These are phyloP conservation scores for Enteromius treurensis DNA, from an alignment of 2,797 vertebrate genomes.

Conservation along the genomic window DNA sequence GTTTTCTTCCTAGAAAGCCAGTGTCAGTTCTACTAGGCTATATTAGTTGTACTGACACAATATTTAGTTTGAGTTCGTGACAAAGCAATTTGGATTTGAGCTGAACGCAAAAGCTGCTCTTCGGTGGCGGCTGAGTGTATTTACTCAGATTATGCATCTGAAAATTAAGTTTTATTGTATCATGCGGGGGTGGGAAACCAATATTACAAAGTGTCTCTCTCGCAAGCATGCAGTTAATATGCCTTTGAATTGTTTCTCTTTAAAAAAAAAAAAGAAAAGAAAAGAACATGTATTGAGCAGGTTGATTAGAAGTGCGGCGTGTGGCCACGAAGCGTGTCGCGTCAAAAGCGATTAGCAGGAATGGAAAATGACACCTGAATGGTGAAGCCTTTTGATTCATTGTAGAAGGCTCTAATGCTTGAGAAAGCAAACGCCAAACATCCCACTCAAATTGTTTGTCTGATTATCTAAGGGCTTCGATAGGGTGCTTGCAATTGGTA, in stretches of 20 bases:
- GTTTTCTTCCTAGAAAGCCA: constrained; percentile 52
- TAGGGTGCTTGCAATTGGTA: constrained; percentile 65
- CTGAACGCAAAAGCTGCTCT: constrained; percentile 56
- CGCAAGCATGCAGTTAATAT: constrained; percentile 66
- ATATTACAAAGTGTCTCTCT: constrained; percentile 65
- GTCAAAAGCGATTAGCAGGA: constrained; percentile 71
- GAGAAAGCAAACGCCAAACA: constrained; percentile 65
- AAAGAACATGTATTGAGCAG: constrained; percentile 66
- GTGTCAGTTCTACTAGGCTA: constrained; percentile 26
- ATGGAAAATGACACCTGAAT: constrained; percentile 69
- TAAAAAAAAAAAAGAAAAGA: constrained; percentile 60
- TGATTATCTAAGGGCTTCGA: constrained; percentile 63
- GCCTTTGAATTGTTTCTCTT: constrained; percentile 68
- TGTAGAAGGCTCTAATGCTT: constrained; percentile 65
- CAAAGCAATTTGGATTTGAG: constrained; percentile 53
- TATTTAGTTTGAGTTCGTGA: constrained; percentile 63
- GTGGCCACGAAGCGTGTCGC: constrained; percentile 64
- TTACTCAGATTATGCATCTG: constrained; percentile 54
- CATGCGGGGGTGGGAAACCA: constrained; percentile 70
- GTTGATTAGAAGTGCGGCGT: constrained; percentile 65
- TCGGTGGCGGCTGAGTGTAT: constrained; percentile 36
- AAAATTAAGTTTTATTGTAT: constrained; percentile 62
- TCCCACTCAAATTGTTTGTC: constrained; percentile 66
- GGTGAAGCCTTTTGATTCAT: constrained; percentile 71
- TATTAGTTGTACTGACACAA: constrained; percentile 59